Evolutionary conservation across 2,888 invertebrate genomes (phyloP).

Genomic region (Cephonodes hylas): DNA sequence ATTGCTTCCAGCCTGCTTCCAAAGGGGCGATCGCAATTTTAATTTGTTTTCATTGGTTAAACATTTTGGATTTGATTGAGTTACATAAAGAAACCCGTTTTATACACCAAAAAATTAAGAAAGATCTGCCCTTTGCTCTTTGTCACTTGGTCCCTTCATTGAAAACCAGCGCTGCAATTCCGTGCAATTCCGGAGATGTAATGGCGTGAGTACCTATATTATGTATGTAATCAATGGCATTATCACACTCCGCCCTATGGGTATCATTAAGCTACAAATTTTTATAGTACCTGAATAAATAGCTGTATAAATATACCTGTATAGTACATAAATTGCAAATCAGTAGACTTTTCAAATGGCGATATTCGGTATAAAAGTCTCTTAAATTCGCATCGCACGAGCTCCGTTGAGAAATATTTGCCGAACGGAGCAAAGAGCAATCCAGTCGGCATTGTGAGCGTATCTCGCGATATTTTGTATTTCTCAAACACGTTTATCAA

Average conservation of each 20-base stretch:
- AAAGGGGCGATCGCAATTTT: not conserved
- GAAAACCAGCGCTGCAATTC: too few relatives aligned
- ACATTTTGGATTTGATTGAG: not conserved
- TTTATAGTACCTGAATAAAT: not conserved
- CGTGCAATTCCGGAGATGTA: too few relatives aligned
- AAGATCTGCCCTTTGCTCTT: too few relatives aligned
- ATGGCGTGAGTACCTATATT: too few relatives aligned
- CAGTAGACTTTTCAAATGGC: not conserved
- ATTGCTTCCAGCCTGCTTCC: not conserved
- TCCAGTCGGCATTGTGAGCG: not conserved
- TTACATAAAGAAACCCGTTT: not conserved
- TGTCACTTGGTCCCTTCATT: too few relatives aligned
- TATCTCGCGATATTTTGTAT: conserved; percentile 2
- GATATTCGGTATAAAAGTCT: not conserved
- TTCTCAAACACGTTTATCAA: not conserved
- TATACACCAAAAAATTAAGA: too few relatives aligned
- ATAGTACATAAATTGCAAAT: not conserved
- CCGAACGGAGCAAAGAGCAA: not conserved
- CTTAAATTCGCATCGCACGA: not conserved
- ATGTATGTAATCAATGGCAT: too few relatives aligned
- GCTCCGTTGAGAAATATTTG: not conserved
- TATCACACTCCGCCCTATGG: too few relatives aligned
- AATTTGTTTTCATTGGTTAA: not conserved
- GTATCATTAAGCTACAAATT: not conserved
- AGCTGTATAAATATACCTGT: not conserved